phyloP scores from a whole-genome alignment of 1,140 invertebrate species.

The Papilio xuthus region DNA sequence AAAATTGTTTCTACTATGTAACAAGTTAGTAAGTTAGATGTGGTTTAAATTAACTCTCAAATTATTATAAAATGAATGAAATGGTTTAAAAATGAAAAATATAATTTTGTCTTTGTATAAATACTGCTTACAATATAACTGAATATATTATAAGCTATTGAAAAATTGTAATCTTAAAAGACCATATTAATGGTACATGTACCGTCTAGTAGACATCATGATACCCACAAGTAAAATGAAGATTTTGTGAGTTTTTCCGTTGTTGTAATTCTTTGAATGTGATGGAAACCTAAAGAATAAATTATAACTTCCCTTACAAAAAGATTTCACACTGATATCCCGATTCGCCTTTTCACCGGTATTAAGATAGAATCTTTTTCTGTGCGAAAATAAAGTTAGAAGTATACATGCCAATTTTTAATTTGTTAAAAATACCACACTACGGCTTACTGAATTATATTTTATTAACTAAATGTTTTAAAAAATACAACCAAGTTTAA shows the following conservation, averaged over 20 bases:
- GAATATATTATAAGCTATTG: too few relatives aligned
- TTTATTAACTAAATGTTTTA: too few relatives aligned
- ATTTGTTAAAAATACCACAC: neutral
- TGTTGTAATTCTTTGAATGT: neutral
- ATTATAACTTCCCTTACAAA: neutral
- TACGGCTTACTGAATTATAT: too few relatives aligned
- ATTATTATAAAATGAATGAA: neutral
- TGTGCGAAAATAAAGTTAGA: neutral
- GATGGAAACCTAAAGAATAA: neutral
- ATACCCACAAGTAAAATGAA: too few relatives aligned
- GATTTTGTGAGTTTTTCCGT: too few relatives aligned
- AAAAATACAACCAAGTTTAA: neutral
- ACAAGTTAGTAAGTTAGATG: neutral
- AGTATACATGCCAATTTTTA: neutral
- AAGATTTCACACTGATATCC: neutral
- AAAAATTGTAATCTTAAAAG: too few relatives aligned
- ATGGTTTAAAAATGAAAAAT: neutral
- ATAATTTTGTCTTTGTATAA: too few relatives aligned
- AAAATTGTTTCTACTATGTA: conserved; percentile 1
- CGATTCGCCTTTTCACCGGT: neutral
- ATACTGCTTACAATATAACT: too few relatives aligned
- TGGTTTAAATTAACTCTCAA: neutral
- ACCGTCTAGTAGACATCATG: too few relatives aligned
- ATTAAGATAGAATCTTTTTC: neutral
- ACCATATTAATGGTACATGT: too few relatives aligned